These are phyloP conservation scores for Porites cylindrica DNA, from an alignment of 92 coral and sea anemone genomes.

Conservation along the genomic window DNA sequence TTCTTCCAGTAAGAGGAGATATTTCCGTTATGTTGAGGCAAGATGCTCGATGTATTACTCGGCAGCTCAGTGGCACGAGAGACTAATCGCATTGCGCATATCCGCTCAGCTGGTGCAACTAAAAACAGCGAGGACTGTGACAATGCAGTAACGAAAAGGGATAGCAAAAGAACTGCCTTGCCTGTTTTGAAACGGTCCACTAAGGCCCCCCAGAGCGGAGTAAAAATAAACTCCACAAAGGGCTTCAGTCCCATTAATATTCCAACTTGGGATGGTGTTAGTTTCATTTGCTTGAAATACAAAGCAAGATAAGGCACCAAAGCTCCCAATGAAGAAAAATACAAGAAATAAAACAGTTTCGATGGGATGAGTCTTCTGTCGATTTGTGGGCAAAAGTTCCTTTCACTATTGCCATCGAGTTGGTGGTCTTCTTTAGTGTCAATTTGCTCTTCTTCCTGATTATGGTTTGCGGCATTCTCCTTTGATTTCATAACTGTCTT, in stretches of 20 bases:
- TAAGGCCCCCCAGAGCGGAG: conserved; percentile 64
- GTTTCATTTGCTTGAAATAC: conserved; percentile 65
- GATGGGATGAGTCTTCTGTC: conserved; percentile 55
- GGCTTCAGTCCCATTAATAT: conserved; percentile 68
- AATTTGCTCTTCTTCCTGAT: neutral
- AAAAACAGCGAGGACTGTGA: conserved; percentile 62
- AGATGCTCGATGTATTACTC: neutral
- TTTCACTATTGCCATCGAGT: neutral
- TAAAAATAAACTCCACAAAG: conserved; percentile 59
- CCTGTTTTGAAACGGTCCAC: conserved; percentile 58
- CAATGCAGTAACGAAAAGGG: conserved; percentile 51
- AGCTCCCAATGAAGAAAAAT: conserved; percentile 71
- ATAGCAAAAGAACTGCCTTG: conserved; percentile 47
- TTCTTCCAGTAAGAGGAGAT: conserved; percentile 7
- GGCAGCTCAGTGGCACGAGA: neutral
- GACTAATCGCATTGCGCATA: conserved; percentile 32
- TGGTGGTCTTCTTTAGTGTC: neutral
- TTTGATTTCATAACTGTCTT: neutral
- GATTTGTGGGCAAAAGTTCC: conserved; percentile 21
- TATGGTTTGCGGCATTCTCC: conserved; percentile 1
- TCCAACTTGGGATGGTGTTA: conserved; percentile 68
- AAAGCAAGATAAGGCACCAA: conserved; percentile 63
- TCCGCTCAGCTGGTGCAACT: conserved; percentile 58
- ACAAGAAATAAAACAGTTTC: conserved; percentile 66
- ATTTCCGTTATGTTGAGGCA: neutral